Evolutionary conservation across 2,888 invertebrate genomes (phyloP).

Genomic region (Timandra comae): DNA sequence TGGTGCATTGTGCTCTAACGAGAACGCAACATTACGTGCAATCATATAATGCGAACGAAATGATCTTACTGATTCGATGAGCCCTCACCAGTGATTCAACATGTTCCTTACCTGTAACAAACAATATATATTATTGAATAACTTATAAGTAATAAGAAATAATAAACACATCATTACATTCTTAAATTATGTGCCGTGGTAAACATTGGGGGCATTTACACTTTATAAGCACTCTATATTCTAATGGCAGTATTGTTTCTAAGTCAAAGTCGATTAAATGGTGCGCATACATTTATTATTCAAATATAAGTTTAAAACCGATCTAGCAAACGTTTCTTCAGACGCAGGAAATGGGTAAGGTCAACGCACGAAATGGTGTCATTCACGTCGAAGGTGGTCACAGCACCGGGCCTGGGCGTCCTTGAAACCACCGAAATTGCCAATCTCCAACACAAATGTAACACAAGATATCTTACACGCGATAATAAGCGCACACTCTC

Average conservation of each 20-base stretch:
- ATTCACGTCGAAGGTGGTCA: slow-evolving; percentile 68
- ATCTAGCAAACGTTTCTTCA: slow-evolving; percentile 48
- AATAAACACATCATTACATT: too few species aligned
- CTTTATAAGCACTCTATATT: slow-evolving; percentile 49
- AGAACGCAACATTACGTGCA: slow-evolving; percentile 68
- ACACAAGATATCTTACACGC: slow-evolving; percentile 27
- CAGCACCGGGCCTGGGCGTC: slow-evolving; percentile 68
- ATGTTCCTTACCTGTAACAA: slow-evolving; percentile 61
- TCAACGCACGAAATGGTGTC: slow-evolving; percentile 71
- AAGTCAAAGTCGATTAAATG: slow-evolving; percentile 56
- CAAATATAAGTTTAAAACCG: slow-evolving; percentile 44
- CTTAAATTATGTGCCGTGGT: slow-evolving; percentile 25
- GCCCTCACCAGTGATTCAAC: slow-evolving; percentile 7
- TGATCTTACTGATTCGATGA: slow-evolving; percentile 42
- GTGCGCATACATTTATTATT: slow-evolving; percentile 42
- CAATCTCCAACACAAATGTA: slow-evolving; percentile 47
- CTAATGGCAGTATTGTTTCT: slow-evolving; percentile 56
- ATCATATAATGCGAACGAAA: slow-evolving; percentile 55
- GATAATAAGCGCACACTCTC: slow-evolving; percentile 36
- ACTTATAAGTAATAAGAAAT: too few species aligned
- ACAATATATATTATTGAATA: slow-evolving; percentile 24
- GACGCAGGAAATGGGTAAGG: slow-evolving; percentile 63
- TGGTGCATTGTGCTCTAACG: slow-evolving; percentile 76
- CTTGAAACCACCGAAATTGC: slow-evolving; percentile 66
- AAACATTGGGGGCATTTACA: slow-evolving; percentile 39